These are phyloP conservation scores for Ochropleura leucogaster DNA, from an alignment of 2,888 invertebrate species.

Conservation along the genomic window DNA sequence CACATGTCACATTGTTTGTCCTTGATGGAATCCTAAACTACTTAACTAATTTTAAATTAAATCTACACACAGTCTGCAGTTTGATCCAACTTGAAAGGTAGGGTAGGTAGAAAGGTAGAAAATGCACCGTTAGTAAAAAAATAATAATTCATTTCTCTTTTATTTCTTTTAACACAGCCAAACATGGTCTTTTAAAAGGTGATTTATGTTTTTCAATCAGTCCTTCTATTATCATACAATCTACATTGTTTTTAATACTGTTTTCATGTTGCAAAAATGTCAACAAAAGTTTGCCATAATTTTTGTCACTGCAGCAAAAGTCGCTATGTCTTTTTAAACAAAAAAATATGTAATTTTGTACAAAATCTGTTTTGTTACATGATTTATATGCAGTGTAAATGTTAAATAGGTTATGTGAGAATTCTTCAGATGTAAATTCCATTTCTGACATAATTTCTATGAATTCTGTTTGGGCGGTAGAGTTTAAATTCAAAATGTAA, in stretches of 20 bases:
- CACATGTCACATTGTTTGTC: too few relatives aligned
- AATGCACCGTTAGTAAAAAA: too few relatives aligned
- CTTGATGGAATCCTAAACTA: too few relatives aligned
- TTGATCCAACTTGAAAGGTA: too few relatives aligned
- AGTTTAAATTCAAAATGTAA: slow-evolving; percentile 70
- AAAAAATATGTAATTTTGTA: slow-evolving; percentile 73
- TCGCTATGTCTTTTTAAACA: slow-evolving; percentile 65
- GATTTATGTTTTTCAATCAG: slow-evolving; percentile 76
- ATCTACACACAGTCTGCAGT: too few relatives aligned
- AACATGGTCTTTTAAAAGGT: slow-evolving; percentile 79
- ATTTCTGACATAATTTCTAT: slow-evolving; percentile 66
- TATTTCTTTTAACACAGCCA: slow-evolving; percentile 72
- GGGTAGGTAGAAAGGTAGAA: not conserved
- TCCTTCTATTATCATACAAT: slow-evolving; percentile 65
- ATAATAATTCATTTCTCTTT: slow-evolving; percentile 35
- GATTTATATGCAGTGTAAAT: slow-evolving; percentile 77
- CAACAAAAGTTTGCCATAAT: slow-evolving; percentile 78
- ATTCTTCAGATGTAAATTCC: slow-evolving; percentile 70
- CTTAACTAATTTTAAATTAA: too few relatives aligned
- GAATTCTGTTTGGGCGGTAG: slow-evolving; percentile 63
- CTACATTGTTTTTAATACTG: slow-evolving; percentile 22
- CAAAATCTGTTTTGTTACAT: slow-evolving; percentile 69
- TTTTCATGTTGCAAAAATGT: slow-evolving; percentile 75
- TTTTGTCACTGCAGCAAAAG: slow-evolving; percentile 71
- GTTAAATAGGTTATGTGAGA: slow-evolving; percentile 73